Percentiles rank a stretch among this genome's conserved stretches.
These are phyloP conservation scores for Peromyscus attwateri DNA, from an alignment of 2,797 vertebrate species.

Conservation along the genomic window DNA sequence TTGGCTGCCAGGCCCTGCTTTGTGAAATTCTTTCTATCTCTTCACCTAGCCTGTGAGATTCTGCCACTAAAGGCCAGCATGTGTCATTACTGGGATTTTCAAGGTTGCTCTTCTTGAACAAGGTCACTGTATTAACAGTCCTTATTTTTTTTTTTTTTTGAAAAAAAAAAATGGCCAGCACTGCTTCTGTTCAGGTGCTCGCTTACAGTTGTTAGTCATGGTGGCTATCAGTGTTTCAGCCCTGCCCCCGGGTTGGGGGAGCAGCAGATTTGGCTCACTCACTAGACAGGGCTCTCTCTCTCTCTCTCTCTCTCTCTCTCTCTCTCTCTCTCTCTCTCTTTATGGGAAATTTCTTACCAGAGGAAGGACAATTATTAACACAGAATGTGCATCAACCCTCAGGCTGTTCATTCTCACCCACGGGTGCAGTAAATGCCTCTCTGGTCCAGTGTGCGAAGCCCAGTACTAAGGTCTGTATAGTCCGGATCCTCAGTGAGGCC, in stretches of 20 bases:
- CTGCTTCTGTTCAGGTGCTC: background rate
- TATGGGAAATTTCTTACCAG: background rate
- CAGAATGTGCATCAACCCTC: background rate
- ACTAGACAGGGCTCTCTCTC: accelerated
- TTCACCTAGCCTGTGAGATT: background rate
- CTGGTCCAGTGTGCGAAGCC: accelerated
- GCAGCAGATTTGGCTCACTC: background rate
- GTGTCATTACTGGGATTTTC: too few species aligned
- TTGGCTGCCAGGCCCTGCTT: background rate
- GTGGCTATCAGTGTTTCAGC: background rate
- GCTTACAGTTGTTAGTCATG: background rate
- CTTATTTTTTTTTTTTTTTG: too few species aligned
- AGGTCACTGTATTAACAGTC: background rate
- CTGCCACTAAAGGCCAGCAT: accelerated
- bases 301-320: too few species aligned
- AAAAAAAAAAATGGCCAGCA: background rate
- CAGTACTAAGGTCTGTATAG: accelerated
- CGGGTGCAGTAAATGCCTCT: background rate
- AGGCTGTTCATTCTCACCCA: too few species aligned
- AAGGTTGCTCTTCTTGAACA: background rate
- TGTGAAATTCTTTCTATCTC: background rate
- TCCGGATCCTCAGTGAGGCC: background rate
- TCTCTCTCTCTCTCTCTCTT: background rate
- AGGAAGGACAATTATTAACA: background rate
- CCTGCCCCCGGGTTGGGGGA: background rate